Conservation (phyloP, 2,888 invertebrate species). For the Allolobophora icterica region DNA sequence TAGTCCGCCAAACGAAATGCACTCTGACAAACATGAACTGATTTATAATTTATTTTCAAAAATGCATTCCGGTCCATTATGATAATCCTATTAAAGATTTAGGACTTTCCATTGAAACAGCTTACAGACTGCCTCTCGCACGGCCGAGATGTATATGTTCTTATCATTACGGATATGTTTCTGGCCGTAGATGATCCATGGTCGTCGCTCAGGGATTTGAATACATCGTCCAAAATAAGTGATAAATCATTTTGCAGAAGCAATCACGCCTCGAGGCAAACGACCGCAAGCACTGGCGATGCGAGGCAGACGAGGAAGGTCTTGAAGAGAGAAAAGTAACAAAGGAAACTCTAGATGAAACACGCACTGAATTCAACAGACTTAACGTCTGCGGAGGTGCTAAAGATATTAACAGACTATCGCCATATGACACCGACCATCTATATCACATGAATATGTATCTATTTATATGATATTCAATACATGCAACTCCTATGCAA, state of each 20-base stretch:
- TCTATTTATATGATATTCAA: no score
- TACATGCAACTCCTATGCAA: no score
- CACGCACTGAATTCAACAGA: neutral
- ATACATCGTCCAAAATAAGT: constrained; percentile 1
- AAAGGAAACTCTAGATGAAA: neutral
- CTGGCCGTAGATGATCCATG: neutral
- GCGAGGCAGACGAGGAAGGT: neutral
- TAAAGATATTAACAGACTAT: constrained; percentile 17
- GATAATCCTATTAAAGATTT: constrained; percentile 2
- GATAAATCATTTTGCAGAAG: constrained; percentile 17
- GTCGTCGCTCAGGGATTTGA: neutral
- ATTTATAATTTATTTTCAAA: neutral
- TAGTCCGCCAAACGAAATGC: neutral
- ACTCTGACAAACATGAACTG: neutral
- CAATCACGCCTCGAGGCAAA: neutral
- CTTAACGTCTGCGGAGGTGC: neutral
- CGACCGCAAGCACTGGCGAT: neutral
- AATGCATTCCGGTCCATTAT: neutral
- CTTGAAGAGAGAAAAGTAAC: neutral
- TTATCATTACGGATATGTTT: constrained; percentile 17
- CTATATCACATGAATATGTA: neutral
- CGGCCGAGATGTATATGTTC: neutral
- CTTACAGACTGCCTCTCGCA: no score
- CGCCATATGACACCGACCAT: neutral
- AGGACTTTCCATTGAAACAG: neutral